Base-by-base conservation (phyloP, 2,888 invertebrate species). In the Baronia brevicornis region DNA sequence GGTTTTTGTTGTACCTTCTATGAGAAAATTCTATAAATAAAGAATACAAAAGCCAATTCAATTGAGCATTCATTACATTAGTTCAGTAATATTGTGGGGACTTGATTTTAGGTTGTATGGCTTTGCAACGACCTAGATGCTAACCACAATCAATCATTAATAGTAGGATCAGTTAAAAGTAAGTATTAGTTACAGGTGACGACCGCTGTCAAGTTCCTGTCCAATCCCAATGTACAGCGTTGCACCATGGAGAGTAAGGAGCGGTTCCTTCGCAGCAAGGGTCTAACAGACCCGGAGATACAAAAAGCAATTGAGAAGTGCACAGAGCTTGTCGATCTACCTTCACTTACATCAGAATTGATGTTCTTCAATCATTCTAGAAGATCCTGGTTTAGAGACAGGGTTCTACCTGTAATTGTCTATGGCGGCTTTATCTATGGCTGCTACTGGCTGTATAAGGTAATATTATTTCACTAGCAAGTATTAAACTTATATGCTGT, bases 201-300 rank as follows among this genome's bases (percentile, higher is more conserved):
- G 48, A 95, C 95, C 6, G 95, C 95, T 3, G 88, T 95, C 2
- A 93, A 92, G 57, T 96, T 96, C 79, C 78, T 96, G 29, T 89
- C 91, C 65, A 95, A 95, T 77, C 91, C 92, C n/a, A 93, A 91
- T 65, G 94, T 96, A 2, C 87, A 89, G 29, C 84, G 88, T 45
- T 93, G 92, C 51, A 90, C 94, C 0, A 60, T 92, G 31, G 86
- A 89, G 34, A 92, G 94, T 64, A 94, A 93, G 56, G 91, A 93
- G 61, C 87, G 90, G 41, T 95, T 94, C 69, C 84, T 94, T 1
- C 86, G 89, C 44, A 87, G 88, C 54, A 94, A 94, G 70, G 94
- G 94, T 24, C 77, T 94, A 1, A 89, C 91, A 0, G 90, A 92
- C 27, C 77, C 86, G 1, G 94, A 94, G 71, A 91, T 94, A 43